Evolutionary conservation across 2,888 invertebrate genomes (phyloP).

Genomic region (Trichopria drosophilae): DNA sequence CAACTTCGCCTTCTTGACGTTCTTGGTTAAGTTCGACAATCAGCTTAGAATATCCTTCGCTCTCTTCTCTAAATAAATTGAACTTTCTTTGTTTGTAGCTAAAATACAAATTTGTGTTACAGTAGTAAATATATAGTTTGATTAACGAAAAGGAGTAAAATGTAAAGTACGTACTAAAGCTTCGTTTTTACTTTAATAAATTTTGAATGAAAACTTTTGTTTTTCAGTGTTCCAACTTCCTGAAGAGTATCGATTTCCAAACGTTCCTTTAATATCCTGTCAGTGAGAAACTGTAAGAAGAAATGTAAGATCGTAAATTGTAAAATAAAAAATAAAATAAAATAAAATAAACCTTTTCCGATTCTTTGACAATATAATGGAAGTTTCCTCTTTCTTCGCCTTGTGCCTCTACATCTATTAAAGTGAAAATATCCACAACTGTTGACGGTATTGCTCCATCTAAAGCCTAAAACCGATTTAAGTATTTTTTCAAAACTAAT

Average conservation of each 20-base stretch:
- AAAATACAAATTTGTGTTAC: constrained; percentile 51
- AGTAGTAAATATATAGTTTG: constrained; percentile 15
- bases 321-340: constrained; percentile 2
- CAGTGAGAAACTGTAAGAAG: constrained; percentile 68
- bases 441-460: constrained; percentile 82
- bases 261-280: constrained; percentile 86
- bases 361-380: constrained; percentile 76
- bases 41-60: constrained; percentile 97
- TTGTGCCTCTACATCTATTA: constrained; percentile 82
- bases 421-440: constrained; percentile 80
- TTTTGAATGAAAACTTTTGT: constrained; percentile 88
- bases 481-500: constrained; percentile 6
- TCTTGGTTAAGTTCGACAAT: constrained; percentile 92
- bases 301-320: not conserved
- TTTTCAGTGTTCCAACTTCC: constrained; percentile 86
- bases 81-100: constrained; percentile 99
- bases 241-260: constrained; percentile 92
- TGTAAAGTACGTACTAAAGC: constrained; percentile 80
- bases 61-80: constrained; percentile 97
- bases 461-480: constrained; percentile 63
- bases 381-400: constrained; percentile 77
- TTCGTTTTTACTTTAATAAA: constrained; percentile 98
- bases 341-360: constrained; percentile 68
- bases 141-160: too few species aligned
- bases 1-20: constrained; percentile 64